These are phyloP conservation scores for Iphiclides podalirius DNA, from an alignment of 2,888 invertebrate species.

Conservation along the genomic window DNA sequence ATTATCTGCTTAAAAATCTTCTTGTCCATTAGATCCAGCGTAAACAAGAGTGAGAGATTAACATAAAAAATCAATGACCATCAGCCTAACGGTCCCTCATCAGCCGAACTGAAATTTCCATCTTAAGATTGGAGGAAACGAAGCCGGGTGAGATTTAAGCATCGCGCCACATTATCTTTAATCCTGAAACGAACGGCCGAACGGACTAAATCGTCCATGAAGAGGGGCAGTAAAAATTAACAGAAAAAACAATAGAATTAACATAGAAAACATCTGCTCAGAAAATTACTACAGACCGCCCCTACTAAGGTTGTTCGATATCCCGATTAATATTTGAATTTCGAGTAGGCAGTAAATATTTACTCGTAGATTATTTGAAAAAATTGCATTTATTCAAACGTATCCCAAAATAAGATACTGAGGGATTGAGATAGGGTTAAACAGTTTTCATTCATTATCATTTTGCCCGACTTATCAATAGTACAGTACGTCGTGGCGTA, in stretches of 20 bases:
- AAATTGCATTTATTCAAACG: too few species aligned
- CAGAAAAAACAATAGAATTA: slow-evolving; percentile 80
- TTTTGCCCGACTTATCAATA: too few species aligned
- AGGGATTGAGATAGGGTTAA: too few species aligned
- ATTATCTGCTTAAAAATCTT: background rate
- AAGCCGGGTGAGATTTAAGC: slow-evolving; percentile 44
- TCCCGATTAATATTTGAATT: slow-evolving; percentile 8
- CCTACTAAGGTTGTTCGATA: slow-evolving; percentile 38
- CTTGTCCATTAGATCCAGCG: background rate
- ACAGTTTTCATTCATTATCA: too few species aligned
- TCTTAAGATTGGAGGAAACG: slow-evolving; percentile 36
- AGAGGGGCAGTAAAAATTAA: slow-evolving; percentile 74
- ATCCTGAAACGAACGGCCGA: slow-evolving; percentile 64
- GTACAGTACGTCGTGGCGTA: too few species aligned
- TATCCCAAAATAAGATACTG: too few species aligned
- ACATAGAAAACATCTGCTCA: slow-evolving; percentile 78
- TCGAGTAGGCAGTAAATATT: slow-evolving; percentile 1
- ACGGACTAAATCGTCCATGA: slow-evolving; percentile 74
- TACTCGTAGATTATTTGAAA: too few species aligned
- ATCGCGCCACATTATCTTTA: slow-evolving; percentile 62
- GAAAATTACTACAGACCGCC: slow-evolving; percentile 49
- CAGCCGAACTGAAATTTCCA: slow-evolving; percentile 14
- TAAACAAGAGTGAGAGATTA: slow-evolving; percentile 14
- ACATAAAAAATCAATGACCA: slow-evolving; percentile 28
- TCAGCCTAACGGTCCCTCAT: slow-evolving; percentile 14